A percentile compares a stretch with the other conserved stretches of the same genome.
phyloP scores from a whole-genome alignment of 2,113 vertebrate species.

The Calcarius ornatus region DNA sequence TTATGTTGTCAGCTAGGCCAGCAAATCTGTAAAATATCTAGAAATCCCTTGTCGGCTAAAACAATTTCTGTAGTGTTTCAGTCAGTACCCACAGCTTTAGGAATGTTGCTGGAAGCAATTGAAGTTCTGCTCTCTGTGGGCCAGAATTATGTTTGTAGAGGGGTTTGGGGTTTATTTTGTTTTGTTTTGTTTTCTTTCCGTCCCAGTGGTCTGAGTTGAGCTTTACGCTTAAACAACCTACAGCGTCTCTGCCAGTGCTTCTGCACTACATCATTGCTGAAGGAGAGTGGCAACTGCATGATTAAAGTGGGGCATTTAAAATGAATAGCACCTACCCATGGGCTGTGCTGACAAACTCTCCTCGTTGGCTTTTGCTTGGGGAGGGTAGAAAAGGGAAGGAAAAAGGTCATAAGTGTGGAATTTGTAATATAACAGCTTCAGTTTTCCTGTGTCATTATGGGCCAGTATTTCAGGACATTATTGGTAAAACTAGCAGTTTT shows the following conservation, averaged over 20 bases:
- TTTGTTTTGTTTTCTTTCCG: slow-evolving; percentile 34
- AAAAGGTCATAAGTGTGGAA: not conserved
- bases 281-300: slow-evolving; percentile 68
- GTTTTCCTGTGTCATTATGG: slow-evolving; percentile 18
- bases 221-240: slow-evolving; percentile 66
- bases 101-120: slow-evolving; percentile 60
- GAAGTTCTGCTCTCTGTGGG: slow-evolving; percentile 41
- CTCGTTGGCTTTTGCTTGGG: not conserved
- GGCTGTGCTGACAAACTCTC: slow-evolving; percentile 48
- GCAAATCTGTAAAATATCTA: slow-evolving; percentile 78
- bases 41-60: slow-evolving; percentile 66
- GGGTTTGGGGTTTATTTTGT: slow-evolving; percentile 9
- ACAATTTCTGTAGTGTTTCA: slow-evolving; percentile 72
- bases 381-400: not conserved
- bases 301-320: slow-evolving; percentile 76
- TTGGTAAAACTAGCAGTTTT: slow-evolving; percentile 56
- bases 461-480: not conserved
- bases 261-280: slow-evolving; percentile 75
- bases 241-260: slow-evolving; percentile 42
- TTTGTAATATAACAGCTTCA: slow-evolving; percentile 25
- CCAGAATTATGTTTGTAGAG: slow-evolving; percentile 19
- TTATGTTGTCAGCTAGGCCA: slow-evolving; percentile 76
- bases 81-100: slow-evolving; percentile 52
- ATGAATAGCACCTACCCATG: slow-evolving; percentile 55
- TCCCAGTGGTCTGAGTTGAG: slow-evolving; percentile 60